Evolutionary conservation across 2,888 invertebrate genomes (phyloP), one percentile per base, ranked within the genome.

Genomic region (Chouioia cunea): DNA sequence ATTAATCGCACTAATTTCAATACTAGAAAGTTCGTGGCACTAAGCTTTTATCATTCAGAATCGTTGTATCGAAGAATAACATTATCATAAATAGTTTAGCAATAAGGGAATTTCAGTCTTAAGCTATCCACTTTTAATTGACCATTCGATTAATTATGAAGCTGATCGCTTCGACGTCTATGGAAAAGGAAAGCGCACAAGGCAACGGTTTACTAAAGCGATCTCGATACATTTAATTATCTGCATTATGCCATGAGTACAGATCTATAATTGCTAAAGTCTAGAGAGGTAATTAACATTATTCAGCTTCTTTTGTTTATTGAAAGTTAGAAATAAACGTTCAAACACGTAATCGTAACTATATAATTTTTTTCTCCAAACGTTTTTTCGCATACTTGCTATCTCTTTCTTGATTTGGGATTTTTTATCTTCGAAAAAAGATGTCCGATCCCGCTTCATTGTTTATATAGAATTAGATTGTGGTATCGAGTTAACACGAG

Each of bases 131-230:
- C 75, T 74, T 78, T 79, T 78, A 77, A 79, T 79, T 79, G 80
- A 77, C 77, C 76, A 76, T 77, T 79, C 74, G 79, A 77, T 77
- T 79, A 79, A 79, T 78, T 77, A 77, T 70, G 70, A 74, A 73
- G 71, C 76, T 74, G 75, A 72, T 70, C 74, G 77, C 77, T 76
- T 76, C 76, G 36, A 2, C 56, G 36, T 22, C 18, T 57, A 43
- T 18, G 8, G 56, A 18, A 56, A 54, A 23, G 6, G 20, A 18
- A 20, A 50, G n/a, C 3, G 27, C 14, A 36, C 18, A 47, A 27
- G 14, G 36, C 36, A 36, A 36, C 36, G 36, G 36, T 36, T 36
- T 36, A 36, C 36, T 36, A 56, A 54, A 8, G 59, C 59, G 59
- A 46, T 47, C 47, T 59, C 59, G 59, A 23, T 47, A 47, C 47